Evolutionary conservation across 2,797 vertebrate species (phyloP).

Genomic region (Sebastes diploproa): DNA sequence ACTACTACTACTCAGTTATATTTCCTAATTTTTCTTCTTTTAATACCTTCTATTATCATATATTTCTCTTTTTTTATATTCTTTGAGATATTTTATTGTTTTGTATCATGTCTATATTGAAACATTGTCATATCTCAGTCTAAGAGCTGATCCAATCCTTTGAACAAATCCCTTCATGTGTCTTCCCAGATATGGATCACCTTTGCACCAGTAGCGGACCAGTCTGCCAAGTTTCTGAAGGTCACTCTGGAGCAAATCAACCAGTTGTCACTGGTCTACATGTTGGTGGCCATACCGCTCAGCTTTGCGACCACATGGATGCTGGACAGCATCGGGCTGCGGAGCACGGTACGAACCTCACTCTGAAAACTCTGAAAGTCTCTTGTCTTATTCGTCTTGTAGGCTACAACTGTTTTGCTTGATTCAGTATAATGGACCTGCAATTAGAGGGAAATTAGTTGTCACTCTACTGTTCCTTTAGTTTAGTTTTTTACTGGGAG

Average conservation of each 20-base stretch:
- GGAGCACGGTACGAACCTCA: constrained; percentile 81
- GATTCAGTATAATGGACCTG: background rate
- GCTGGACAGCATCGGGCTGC: constrained; percentile 89
- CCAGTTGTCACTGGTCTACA: constrained; percentile 90
- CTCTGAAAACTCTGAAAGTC: background rate
- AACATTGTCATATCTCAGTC: background rate
- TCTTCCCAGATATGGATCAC: constrained; percentile 88
- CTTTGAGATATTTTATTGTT: background rate
- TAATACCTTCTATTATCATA: background rate
- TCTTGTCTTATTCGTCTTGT: background rate
- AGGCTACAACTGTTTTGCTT: background rate
- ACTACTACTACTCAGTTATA: background rate
- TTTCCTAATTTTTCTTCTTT: background rate
- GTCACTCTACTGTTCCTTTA: background rate
- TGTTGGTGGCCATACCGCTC: constrained; percentile 88
- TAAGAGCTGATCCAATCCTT: background rate
- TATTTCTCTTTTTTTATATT: background rate
- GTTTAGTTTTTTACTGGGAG: background rate
- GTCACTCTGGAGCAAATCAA: constrained; percentile 83
- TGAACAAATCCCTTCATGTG: background rate
- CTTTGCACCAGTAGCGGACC: constrained; percentile 90
- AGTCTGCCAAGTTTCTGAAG: constrained; percentile 78
- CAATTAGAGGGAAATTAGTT: background rate
- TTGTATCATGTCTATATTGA: background rate
- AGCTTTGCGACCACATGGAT: constrained; percentile 91